Conservation (phyloP, 1,140 invertebrate species). For the Drosophila teissieri region DNA sequence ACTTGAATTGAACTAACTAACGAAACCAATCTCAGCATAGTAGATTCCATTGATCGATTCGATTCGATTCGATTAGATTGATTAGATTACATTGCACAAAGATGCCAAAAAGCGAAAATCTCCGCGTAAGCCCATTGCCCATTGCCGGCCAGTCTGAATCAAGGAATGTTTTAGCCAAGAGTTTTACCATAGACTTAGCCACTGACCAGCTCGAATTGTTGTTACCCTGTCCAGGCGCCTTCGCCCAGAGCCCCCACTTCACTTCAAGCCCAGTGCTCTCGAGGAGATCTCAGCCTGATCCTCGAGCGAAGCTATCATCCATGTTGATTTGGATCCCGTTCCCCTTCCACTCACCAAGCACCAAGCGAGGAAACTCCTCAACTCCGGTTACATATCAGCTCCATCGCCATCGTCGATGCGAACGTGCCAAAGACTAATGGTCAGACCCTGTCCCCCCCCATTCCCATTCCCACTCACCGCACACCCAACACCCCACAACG, state of each 20-base stretch:
- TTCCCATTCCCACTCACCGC: not conserved
- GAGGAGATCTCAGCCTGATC: constrained; percentile 1
- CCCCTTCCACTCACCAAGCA: not conserved
- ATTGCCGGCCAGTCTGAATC: not conserved
- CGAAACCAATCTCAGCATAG: constrained; percentile 31
- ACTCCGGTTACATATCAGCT: constrained; percentile 43
- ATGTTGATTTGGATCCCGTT: not conserved
- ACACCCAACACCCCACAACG: not conserved
- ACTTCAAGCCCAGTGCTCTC: not conserved
- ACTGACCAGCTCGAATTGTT: constrained; percentile 27
- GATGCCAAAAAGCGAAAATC: constrained; percentile 20
- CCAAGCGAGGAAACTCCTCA: constrained; percentile 18
- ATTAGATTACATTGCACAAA: constrained; percentile 11
- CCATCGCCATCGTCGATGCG: constrained; percentile 31
- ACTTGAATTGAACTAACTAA: constrained; percentile 57
- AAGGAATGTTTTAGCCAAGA: constrained; percentile 38
- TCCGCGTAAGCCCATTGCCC: not conserved
- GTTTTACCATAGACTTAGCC: constrained; percentile 38
- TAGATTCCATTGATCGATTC: constrained; percentile 41
- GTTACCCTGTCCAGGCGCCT: constrained; percentile 7
- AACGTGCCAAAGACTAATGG: constrained; percentile 51
- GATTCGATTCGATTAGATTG: not conserved
- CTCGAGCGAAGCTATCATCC: no score
- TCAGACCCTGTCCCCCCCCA: constrained; percentile 3
- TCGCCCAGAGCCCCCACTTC: not conserved